Conservation (phyloP, 2,113 vertebrate genomes). For the Platycercus adscitus region DNA sequence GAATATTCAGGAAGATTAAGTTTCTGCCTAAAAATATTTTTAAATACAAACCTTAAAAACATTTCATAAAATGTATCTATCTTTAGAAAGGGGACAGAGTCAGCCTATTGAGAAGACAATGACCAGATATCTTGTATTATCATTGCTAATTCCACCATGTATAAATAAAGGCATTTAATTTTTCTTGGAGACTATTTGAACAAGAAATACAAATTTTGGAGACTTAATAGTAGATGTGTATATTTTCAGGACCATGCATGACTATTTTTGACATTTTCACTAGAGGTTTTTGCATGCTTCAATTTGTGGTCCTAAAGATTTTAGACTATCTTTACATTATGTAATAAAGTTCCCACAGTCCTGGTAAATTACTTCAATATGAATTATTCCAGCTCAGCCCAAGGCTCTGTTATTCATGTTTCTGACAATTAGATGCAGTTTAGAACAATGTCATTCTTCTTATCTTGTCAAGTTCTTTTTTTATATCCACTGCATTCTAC, state of each 20-base stretch:
- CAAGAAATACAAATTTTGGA: neutral
- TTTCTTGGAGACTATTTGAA: neutral
- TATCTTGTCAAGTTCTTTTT: neutral
- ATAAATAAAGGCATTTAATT: neutral
- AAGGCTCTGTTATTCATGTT: constrained; percentile 22
- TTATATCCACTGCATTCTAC: neutral
- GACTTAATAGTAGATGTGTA: neutral
- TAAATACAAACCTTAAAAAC: neutral
- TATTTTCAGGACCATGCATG: neutral
- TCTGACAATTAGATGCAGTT: constrained; percentile 1
- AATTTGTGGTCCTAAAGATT: neutral
- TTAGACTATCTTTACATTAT: neutral
- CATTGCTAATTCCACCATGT: neutral
- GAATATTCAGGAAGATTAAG: neutral
- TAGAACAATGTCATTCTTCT: neutral
- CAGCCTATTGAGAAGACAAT: neutral
- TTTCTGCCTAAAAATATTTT: neutral
- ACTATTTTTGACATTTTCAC: neutral
- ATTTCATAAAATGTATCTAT: neutral
- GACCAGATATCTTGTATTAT: neutral
- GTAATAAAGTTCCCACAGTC: neutral
- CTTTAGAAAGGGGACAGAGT: neutral
- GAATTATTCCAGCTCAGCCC: constrained; percentile 21
- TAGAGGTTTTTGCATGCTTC: neutral
- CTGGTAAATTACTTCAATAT: neutral